These are phyloP conservation scores for Troilus luridus DNA, from an alignment of 2,888 invertebrate species.

Conservation along the genomic window DNA sequence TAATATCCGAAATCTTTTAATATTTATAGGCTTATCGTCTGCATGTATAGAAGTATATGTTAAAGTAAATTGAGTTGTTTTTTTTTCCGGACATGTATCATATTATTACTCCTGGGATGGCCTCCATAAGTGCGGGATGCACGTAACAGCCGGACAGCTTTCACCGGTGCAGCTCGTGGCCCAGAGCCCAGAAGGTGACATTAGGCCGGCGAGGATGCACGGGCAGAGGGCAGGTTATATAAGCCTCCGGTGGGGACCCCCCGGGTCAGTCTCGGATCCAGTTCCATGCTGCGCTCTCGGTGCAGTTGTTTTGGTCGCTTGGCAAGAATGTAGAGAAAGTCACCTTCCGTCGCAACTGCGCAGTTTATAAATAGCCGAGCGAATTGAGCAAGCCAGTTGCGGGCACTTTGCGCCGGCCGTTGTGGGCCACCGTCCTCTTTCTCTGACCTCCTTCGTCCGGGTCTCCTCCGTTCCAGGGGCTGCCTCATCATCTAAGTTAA, in stretches of 20 bases:
- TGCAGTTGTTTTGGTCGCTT: background rate
- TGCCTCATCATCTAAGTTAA: background rate
- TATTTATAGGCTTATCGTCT: too few relatives aligned
- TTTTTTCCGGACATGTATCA: background rate
- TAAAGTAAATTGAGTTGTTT: too few relatives aligned
- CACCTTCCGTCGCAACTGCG: slow-evolving; percentile 51
- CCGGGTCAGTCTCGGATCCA: background rate
- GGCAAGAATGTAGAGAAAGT: slow-evolving; percentile 47
- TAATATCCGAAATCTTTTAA: too few relatives aligned
- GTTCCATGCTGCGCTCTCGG: background rate
- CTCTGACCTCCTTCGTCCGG: slow-evolving; percentile 29
- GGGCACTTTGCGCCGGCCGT: background rate
- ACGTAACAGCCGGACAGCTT: background rate
- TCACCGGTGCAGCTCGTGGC: background rate
- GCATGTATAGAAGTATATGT: too few relatives aligned
- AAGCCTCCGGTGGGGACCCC: background rate
- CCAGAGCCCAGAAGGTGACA: background rate
- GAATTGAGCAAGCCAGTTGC: background rate
- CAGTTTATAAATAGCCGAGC: slow-evolving; percentile 52
- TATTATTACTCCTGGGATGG: background rate
- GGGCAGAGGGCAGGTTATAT: slow-evolving; percentile 18
- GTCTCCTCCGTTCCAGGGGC: background rate
- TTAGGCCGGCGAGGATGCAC: background rate
- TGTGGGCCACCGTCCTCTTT: background rate
- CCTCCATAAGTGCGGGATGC: background rate